phyloP scores from a whole-genome alignment of 2,113 vertebrate species.

The Chrysochloris asiatica region DNA sequence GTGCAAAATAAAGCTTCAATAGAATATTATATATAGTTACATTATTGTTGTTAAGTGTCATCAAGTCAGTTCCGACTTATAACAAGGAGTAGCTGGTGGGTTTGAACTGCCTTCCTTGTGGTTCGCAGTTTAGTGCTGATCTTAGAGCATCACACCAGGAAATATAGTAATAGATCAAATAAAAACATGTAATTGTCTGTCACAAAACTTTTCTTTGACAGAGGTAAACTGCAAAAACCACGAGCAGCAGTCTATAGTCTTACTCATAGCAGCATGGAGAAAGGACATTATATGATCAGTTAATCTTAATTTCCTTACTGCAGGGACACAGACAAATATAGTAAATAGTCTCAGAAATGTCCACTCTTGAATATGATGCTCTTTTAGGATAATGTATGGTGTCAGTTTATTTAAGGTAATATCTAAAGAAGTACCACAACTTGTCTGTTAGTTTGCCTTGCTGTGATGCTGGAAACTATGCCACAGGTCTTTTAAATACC shows the following conservation, averaged over 20 bases:
- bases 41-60: too few species aligned
- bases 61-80: too few species aligned
- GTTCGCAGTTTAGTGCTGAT: too few species aligned
- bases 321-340: neutral
- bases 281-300: conserved; percentile 37
- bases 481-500: too few species aligned
- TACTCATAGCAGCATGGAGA: neutral
- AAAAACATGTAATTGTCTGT: neutral
- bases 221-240: neutral
- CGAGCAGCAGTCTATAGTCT: neutral
- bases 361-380: neutral
- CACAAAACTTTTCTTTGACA: neutral
- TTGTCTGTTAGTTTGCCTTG: too few species aligned
- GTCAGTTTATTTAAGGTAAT: neutral
- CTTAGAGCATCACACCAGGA: too few species aligned
- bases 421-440: neutral
- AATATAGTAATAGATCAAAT: neutral
- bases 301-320: conserved; percentile 63
- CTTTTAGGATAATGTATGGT: neutral
- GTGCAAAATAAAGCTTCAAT: neutral
- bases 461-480: too few species aligned
- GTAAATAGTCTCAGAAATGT: neutral
- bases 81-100: too few species aligned
- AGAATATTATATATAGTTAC: neutral
- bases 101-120: too few species aligned